Evolutionary conservation across 2,113 vertebrate genomes (phyloP).

Genomic region (Potamarius usumacintae): DNA sequence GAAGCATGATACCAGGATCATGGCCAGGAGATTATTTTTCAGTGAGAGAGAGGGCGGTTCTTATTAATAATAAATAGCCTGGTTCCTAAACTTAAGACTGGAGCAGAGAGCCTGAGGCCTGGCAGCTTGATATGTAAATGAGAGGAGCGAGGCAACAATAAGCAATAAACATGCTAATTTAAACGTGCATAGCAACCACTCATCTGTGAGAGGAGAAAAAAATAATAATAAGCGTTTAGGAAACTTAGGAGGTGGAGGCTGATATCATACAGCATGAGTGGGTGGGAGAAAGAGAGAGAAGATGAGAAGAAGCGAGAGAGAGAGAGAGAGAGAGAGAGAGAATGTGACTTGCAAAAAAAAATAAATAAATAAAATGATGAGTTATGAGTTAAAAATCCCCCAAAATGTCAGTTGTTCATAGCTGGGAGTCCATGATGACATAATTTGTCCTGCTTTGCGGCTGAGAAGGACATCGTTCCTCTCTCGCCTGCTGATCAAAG

Average conservation of each 20-base stretch:
- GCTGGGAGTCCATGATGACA: not conserved
- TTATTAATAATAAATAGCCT: conserved; percentile 62
- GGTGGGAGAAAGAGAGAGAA: conserved; percentile 19
- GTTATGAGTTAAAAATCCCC: not conserved
- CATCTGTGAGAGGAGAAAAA: conserved; percentile 58
- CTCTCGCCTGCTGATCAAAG: not conserved
- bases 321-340: not conserved
- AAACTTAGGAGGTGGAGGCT: conserved; percentile 30
- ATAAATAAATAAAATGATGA: too few species aligned
- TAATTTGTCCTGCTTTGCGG: not conserved
- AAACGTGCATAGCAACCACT: conserved; percentile 64
- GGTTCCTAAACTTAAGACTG: conserved; percentile 66
- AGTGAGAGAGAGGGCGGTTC: conserved; percentile 50
- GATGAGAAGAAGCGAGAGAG: not conserved
- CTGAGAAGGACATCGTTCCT: not conserved
- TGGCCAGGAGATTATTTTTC: conserved; percentile 49
- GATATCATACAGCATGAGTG: conserved; percentile 2
- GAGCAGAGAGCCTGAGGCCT: conserved; percentile 52
- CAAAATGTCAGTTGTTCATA: not conserved
- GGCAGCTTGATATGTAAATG: conserved; percentile 72
- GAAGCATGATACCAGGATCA: conserved; percentile 53
- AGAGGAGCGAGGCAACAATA: conserved; percentile 64
- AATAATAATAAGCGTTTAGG: conserved; percentile 30
- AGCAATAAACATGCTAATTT: conserved; percentile 80
- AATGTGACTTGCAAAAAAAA: not conserved